Evolutionary conservation across 2,888 invertebrate genomes (phyloP).

Genomic region (Athalia circularis): DNA sequence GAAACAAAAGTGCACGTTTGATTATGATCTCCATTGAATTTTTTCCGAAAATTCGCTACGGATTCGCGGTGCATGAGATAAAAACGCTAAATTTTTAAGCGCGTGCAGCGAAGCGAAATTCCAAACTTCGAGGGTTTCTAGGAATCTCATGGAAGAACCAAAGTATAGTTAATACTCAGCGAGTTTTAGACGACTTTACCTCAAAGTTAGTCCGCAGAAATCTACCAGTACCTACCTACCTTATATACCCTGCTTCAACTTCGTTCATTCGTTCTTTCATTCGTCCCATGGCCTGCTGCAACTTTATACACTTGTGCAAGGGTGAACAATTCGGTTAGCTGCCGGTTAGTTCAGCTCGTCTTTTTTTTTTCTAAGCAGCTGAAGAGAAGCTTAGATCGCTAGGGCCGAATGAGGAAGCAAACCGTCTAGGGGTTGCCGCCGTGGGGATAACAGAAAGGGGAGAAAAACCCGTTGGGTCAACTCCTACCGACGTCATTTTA

Average conservation of each 20-base stretch:
- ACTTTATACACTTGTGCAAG: no score
- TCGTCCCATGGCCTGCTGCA: no score
- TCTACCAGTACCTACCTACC: not conserved
- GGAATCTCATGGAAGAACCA: slow-evolving; percentile 13
- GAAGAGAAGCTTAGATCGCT: no score
- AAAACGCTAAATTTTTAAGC: not conserved
- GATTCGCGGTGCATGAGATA: no score
- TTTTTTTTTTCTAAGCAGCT: no score
- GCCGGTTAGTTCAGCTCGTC: no score
- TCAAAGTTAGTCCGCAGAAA: slow-evolving; percentile 33
- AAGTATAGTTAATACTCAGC: slow-evolving; percentile 31
- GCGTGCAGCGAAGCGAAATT: not conserved
- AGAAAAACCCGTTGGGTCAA: slow-evolving; percentile 9
- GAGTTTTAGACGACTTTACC: slow-evolving; percentile 35
- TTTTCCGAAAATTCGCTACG: no score
- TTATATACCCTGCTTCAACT: slow-evolving; percentile 11
- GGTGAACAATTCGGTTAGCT: no score
- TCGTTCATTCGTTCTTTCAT: slow-evolving; percentile 14
- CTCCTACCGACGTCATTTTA: not conserved
- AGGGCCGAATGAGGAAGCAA: not conserved
- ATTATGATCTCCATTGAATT: no score
- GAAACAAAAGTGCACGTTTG: no score
- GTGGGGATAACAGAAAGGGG: not conserved
- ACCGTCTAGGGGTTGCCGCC: not conserved
- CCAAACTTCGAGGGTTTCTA: not conserved